Conservation (phyloP, 2,888 invertebrate species). For the Drosophila sordidapex region DNA sequence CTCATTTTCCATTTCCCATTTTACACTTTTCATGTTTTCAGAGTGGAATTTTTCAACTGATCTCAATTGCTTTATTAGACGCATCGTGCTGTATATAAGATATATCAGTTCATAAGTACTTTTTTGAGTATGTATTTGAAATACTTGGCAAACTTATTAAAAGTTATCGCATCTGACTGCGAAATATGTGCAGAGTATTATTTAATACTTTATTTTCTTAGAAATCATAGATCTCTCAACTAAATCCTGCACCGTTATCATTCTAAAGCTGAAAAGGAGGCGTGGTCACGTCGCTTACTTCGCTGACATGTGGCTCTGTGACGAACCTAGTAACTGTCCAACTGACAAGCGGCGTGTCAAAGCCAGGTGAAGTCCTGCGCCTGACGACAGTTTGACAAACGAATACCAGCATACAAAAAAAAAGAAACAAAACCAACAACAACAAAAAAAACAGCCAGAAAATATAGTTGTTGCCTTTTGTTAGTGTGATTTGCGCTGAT, state of each 20-base stretch:
- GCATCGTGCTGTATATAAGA: slow-evolving; percentile 4
- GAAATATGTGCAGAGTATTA: background rate
- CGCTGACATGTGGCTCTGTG: slow-evolving; percentile 20
- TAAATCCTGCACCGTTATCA: slow-evolving; percentile 1
- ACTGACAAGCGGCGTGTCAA: slow-evolving; percentile 41
- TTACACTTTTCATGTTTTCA: slow-evolving; percentile 29
- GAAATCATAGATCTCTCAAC: background rate
- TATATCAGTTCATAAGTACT: background rate
- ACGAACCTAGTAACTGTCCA: slow-evolving; percentile 42
- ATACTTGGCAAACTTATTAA: background rate
- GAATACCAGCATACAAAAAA: slow-evolving; percentile 34
- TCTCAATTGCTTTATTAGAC: slow-evolving; percentile 64
- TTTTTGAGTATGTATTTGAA: background rate
- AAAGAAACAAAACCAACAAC: background rate
- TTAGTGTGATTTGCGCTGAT: slow-evolving; percentile 77
- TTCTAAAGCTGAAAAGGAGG: background rate
- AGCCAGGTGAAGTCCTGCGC: slow-evolving; percentile 40
- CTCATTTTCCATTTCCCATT: slow-evolving; percentile 49
- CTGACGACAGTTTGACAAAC: slow-evolving; percentile 53
- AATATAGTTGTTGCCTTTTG: slow-evolving; percentile 40
- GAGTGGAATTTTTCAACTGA: background rate
- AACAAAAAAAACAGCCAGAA: background rate
- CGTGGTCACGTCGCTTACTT: slow-evolving; percentile 2
- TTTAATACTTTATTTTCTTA: background rate
- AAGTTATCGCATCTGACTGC: background rate